Base-by-base conservation (phyloP, 1,140 invertebrate species). In the Meteorus sp. region DNA sequence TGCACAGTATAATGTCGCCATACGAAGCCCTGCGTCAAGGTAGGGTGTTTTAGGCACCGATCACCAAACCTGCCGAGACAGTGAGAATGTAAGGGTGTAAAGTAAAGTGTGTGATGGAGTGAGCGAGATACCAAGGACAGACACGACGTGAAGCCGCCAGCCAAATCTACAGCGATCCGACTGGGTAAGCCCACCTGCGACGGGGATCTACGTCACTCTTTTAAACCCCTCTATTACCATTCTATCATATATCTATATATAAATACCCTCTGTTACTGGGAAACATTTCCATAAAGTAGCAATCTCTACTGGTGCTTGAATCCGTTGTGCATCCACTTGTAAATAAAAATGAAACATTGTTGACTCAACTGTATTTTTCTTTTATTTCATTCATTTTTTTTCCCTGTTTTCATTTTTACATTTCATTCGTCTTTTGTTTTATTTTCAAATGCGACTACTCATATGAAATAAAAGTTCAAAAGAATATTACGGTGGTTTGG, bases 11-110 rank as follows among this genome's bases (percentile, higher is more conserved):
- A 68, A 70, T 70, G 13, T 4, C 59, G 29, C 69, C 58, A 53
- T 59, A 51, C 47, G 69, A 70, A 70, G 69, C 67, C 69, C 69
- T 59, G 64, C 68, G 67, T 62, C 61, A 53, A 52, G 59, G 52
- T 45, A 41, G 56, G 50, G 20, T 39, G 5, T 39, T 50, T n/a
- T 9, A 50, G 19, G 29, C 23, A 31, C 25, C 19, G 20, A n/a
- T 22, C 19, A 9, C 39, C 29, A 11, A 31, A 3, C 44, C 55
- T 55, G 53, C 17, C 31, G 53, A 59, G 62, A 55, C 27, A 29
- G 27, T 4, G 27, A 29, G 4, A 29, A 29, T 29, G 27, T 29
- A 29, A 5, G 4, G 9, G 27, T 29, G 9, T 29, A 5, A 29
- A 5, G 9, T 29, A 29, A n/a, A n/a, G n/a, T n/a, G n/a, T n/a